These are phyloP conservation scores for Phrixothrix hirtus DNA, from an alignment of 2,888 invertebrate genomes.

Conservation along the genomic window DNA sequence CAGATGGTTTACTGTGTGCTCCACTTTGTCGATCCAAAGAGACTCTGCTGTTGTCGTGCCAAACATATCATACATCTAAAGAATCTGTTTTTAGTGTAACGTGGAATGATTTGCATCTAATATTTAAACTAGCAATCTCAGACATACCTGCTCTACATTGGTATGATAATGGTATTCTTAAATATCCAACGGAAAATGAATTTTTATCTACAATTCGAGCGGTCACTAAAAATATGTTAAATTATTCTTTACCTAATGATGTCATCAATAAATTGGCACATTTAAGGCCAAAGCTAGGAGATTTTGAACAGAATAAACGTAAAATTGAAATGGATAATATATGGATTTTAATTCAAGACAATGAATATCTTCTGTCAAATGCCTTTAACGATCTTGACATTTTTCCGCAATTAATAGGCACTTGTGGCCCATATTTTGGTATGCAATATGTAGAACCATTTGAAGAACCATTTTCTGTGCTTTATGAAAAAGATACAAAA, in stretches of 20 bases:
- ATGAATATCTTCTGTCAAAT: slow-evolving; percentile 67
- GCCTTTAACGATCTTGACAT: slow-evolving; percentile 64
- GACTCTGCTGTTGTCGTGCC: slow-evolving; percentile 63
- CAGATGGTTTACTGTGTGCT: slow-evolving; percentile 66
- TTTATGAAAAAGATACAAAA: slow-evolving; percentile 59
- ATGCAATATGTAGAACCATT: slow-evolving; percentile 66
- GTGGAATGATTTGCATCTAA: slow-evolving; percentile 62
- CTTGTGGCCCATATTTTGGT: slow-evolving; percentile 69
- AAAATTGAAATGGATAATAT: slow-evolving; percentile 64
- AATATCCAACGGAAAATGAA: slow-evolving; percentile 60
- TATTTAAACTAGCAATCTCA: slow-evolving; percentile 62
- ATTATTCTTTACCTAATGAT: slow-evolving; percentile 58
- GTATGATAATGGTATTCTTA: slow-evolving; percentile 55
- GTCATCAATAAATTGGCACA: slow-evolving; percentile 58
- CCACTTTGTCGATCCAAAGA: slow-evolving; percentile 62
- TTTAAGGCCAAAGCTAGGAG: slow-evolving; percentile 56
- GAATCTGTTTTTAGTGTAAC: slow-evolving; percentile 64
- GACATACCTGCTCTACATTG: slow-evolving; percentile 56
- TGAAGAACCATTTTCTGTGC: slow-evolving; percentile 58
- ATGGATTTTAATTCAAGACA: slow-evolving; percentile 67
- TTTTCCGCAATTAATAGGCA: slow-evolving; percentile 68
- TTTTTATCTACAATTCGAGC: slow-evolving; percentile 60
- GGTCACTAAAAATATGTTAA: slow-evolving; percentile 60
- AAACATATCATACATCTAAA: slow-evolving; percentile 65
- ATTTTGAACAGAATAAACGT: slow-evolving; percentile 51